These are phyloP conservation scores for Tryphoninae sp. DNA, from an alignment of 2,888 invertebrate species.

Conservation along the genomic window DNA sequence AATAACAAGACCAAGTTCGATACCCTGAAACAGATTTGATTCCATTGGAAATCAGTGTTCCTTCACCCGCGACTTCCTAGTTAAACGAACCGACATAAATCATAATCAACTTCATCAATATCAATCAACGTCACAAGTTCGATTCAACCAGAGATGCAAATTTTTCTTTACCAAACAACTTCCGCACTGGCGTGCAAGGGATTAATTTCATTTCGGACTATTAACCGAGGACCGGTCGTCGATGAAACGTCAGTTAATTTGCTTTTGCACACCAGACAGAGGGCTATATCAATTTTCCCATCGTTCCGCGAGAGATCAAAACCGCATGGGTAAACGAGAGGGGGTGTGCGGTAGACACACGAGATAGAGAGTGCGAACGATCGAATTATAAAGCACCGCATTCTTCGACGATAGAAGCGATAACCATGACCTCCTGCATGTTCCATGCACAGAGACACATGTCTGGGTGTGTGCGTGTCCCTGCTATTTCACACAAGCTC, in stretches of 20 bases:
- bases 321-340: constrained; percentile 51
- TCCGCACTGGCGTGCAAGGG: background rate
- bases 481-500: constrained; percentile 22
- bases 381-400: constrained; percentile 61
- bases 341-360: constrained; percentile 22
- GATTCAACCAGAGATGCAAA: background rate
- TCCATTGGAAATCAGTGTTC: background rate
- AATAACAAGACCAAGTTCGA: background rate
- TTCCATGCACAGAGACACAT: background rate
- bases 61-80: background rate
- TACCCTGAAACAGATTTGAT: background rate
- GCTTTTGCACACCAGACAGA: constrained; percentile 13
- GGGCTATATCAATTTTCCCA: constrained; percentile 47
- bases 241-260: constrained; percentile 39
- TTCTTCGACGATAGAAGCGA: constrained; percentile 59
- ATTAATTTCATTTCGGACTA: constrained; percentile 50
- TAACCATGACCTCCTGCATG: constrained; percentile 54
- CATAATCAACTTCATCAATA: no score
- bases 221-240: constrained; percentile 36
- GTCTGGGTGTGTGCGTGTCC: background rate
- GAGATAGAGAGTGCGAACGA: constrained; percentile 52
- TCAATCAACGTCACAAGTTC: background rate
- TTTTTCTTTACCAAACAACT: background rate
- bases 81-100: background rate
- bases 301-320: constrained; percentile 28